phyloP scores from a whole-genome alignment of 1,140 invertebrate genomes.

The Lepidurus apus region DNA sequence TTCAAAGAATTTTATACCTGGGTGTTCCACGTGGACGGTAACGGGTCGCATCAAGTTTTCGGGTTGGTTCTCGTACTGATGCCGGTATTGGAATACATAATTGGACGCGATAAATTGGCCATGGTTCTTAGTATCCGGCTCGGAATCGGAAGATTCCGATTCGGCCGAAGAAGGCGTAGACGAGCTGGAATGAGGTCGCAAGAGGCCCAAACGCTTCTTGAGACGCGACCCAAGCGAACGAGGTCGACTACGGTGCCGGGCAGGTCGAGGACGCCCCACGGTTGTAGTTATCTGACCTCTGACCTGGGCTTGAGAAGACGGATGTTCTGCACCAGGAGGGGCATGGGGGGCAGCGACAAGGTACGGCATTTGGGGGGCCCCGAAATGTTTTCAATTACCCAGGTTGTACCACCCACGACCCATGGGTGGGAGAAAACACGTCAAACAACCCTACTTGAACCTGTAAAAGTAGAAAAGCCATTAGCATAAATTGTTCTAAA shows the following conservation, averaged over 20 bases:
- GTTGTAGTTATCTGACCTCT: background rate
- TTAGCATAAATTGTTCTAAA: background rate
- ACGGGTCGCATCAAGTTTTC: background rate
- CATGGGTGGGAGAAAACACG: background rate
- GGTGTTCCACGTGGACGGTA: background rate
- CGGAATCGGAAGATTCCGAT: background rate
- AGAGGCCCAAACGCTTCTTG: slow-evolving; percentile 14
- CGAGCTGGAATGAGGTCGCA: slow-evolving; percentile 1
- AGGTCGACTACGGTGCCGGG: background rate
- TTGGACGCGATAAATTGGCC: background rate
- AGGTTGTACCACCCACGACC: background rate
- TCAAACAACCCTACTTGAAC: background rate
- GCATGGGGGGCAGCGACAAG: background rate
- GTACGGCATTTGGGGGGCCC: background rate
- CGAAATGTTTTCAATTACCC: background rate
- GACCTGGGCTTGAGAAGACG: background rate
- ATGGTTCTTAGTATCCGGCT: background rate
- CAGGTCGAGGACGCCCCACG: background rate
- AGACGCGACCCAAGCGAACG: background rate
- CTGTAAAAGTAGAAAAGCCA: background rate
- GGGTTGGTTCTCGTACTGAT: background rate
- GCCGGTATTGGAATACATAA: background rate
- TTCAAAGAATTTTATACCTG: background rate
- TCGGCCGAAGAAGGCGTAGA: background rate
- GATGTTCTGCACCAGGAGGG: background rate